These are phyloP conservation scores for Tylochromis polylepis DNA, from an alignment of 2,113 vertebrate species.

Conservation along the genomic window DNA sequence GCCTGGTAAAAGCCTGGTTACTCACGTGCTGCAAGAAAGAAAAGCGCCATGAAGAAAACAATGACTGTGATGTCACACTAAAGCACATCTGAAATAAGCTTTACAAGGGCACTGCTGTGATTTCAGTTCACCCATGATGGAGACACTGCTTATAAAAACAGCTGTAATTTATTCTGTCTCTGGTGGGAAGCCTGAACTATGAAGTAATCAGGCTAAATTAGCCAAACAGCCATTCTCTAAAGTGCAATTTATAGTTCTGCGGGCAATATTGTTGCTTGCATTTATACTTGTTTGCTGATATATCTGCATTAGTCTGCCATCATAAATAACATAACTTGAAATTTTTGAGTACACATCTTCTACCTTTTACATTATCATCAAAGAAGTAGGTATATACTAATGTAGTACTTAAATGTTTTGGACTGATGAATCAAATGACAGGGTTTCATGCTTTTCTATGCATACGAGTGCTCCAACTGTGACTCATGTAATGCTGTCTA, in stretches of 20 bases:
- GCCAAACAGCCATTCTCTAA: background rate
- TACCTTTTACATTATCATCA: background rate
- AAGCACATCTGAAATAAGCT: background rate
- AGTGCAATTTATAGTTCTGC: background rate
- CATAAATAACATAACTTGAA: accelerated
- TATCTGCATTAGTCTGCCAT: accelerated
- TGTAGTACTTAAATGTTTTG: background rate
- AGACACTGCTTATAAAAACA: background rate
- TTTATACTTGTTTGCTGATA: background rate
- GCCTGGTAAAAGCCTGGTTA: slow-evolving; percentile 16
- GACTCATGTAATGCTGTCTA: background rate
- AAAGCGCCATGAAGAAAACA: background rate
- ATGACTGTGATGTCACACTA: background rate
- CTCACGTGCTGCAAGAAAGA: slow-evolving; percentile 73
- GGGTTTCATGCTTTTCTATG: background rate
- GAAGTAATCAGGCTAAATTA: background rate
- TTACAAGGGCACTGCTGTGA: background rate
- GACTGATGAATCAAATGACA: accelerated
- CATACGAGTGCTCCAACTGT: background rate
- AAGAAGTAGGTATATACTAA: background rate
- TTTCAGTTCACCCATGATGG: background rate
- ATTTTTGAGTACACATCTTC: background rate
- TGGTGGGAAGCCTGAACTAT: background rate
- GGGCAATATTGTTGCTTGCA: background rate
- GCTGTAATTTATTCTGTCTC: background rate